These are phyloP conservation scores for Micrasema longulum DNA, from an alignment of 1,140 invertebrate species.

Conservation along the genomic window DNA sequence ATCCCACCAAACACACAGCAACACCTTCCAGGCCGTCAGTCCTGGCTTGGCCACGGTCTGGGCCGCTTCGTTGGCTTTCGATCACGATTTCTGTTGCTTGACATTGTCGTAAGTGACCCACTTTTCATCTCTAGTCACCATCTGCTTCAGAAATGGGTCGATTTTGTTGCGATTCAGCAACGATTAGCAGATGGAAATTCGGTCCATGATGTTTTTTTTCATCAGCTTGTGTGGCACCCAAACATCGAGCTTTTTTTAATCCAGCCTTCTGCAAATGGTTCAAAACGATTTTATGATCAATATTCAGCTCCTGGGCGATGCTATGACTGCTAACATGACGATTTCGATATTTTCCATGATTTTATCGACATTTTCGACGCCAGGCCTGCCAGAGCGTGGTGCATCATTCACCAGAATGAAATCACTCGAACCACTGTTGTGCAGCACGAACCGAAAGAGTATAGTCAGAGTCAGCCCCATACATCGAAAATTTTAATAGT, in stretches of 20 bases:
- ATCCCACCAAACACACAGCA: slow-evolving; percentile 1
- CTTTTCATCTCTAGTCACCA: too few species aligned
- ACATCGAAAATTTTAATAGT: too few species aligned
- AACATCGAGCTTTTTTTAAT: slow-evolving; percentile 23
- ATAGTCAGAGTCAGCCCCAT: too few species aligned
- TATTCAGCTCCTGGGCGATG: slow-evolving; percentile 12
- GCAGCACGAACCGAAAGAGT: slow-evolving; percentile 15
- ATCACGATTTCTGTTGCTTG: too few species aligned
- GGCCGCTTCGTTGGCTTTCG: slow-evolving; percentile 1
- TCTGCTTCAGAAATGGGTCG: slow-evolving; percentile 13
- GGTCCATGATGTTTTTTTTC: slow-evolving; percentile 3
- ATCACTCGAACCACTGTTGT: slow-evolving; percentile 16
- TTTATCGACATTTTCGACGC: slow-evolving; percentile 19
- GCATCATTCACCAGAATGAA: slow-evolving; percentile 17
- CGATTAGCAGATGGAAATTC: slow-evolving; percentile 20
- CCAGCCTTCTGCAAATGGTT: slow-evolving; percentile 20
- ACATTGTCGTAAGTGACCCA: too few species aligned
- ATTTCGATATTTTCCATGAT: slow-evolving; percentile 13
- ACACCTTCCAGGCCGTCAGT: background rate
- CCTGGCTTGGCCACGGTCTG: background rate
- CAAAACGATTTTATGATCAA: slow-evolving; percentile 18
- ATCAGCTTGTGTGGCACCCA: slow-evolving; percentile 15
- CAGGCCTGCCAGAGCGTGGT: slow-evolving; percentile 18
- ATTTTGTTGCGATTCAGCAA: slow-evolving; percentile 23
- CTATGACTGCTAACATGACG: too few species aligned